These are phyloP conservation scores for Agonopterix arenella DNA, from an alignment of 2,888 invertebrate genomes.

Conservation along the genomic window DNA sequence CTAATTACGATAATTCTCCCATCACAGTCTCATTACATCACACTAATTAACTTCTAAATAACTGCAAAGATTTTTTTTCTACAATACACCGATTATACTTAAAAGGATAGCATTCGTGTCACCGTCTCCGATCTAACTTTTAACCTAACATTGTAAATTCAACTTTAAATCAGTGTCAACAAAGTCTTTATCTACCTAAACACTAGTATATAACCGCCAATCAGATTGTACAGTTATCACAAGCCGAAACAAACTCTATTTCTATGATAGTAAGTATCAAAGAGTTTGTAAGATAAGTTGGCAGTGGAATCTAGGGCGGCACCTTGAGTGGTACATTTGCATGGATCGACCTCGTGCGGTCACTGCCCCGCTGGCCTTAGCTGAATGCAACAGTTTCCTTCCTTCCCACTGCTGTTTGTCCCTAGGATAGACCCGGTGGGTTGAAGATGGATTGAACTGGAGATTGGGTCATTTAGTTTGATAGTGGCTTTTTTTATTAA, in stretches of 20 bases:
- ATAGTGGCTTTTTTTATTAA: too few species aligned
- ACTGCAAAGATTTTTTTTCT: slow-evolving; percentile 33
- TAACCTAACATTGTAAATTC: slow-evolving; percentile 9
- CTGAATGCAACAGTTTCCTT: slow-evolving; percentile 58
- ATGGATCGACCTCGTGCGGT: slow-evolving; percentile 65
- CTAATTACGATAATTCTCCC: too few species aligned
- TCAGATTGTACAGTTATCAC: not conserved
- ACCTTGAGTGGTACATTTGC: slow-evolving; percentile 69
- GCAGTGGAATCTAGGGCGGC: slow-evolving; percentile 50
- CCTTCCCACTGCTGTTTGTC: slow-evolving; percentile 41
- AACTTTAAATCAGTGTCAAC: slow-evolving; percentile 15
- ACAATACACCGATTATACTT: slow-evolving; percentile 55
- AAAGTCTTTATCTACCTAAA: too few species aligned
- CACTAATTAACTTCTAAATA: too few species aligned
- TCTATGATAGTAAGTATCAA: not conserved
- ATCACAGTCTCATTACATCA: too few species aligned
- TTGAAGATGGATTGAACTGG: too few species aligned
- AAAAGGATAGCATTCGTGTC: slow-evolving; percentile 66
- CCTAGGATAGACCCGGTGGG: too few species aligned
- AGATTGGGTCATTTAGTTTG: too few species aligned
- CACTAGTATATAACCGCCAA: too few species aligned
- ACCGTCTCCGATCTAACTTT: slow-evolving; percentile 42
- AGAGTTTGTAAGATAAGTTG: not conserved
- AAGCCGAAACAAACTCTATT: not conserved
- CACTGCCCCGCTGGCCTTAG: slow-evolving; percentile 56